Base-by-base conservation (phyloP, 1,140 invertebrate species). In the Drosophila oshimai region DNA sequence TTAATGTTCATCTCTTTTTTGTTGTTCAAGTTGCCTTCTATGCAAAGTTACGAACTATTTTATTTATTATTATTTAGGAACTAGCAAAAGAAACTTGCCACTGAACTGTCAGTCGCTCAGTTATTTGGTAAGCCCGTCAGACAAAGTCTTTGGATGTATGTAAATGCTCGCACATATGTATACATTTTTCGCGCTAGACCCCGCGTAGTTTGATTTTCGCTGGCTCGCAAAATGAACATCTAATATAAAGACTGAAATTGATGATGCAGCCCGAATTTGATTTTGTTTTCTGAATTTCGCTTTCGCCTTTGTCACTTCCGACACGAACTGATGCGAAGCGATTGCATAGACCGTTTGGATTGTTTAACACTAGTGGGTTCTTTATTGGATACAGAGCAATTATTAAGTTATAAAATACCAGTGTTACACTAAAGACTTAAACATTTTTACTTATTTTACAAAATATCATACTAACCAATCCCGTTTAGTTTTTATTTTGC, bases 231-330 rank as follows among this genome's bases (percentile, higher is more conserved):
- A 60, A 60, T 22, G 44, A 47, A 15, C 53, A 51, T 34, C 50
- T 60, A 64, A 54, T 69, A 64, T 41, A 39, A 26, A 78, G 49
- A 42, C 53, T 57, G 58, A 87, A 76, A 81, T 77, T 86, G 62
- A 77, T 87, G 81, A 70, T 68, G 71, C 70, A 76, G 50, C 54
- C 69, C 39, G 45, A 84, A 78, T 83, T 83, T 76, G 68, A 62
- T 79, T 75, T 75, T 34, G 28, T 57, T 74, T 62, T 78, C 41
- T 36, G 47, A 67, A 67, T 65, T 57, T 71, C 22, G 50, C 44
- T 62, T 73, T 54, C 29, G 41, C 60, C 33, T 73, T 74, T 61
- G 61, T 62, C 44, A 39, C 26, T 26, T 26, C 22, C 37, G 26
- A 39, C 29, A 33, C 34, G 10, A 68, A 54, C 24, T 42, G 37